A percentile compares a stretch with the other conserved stretches of the same genome.
Conservation (phyloP, 2,888 invertebrate species). For the Lasius fuliginosus region DNA sequence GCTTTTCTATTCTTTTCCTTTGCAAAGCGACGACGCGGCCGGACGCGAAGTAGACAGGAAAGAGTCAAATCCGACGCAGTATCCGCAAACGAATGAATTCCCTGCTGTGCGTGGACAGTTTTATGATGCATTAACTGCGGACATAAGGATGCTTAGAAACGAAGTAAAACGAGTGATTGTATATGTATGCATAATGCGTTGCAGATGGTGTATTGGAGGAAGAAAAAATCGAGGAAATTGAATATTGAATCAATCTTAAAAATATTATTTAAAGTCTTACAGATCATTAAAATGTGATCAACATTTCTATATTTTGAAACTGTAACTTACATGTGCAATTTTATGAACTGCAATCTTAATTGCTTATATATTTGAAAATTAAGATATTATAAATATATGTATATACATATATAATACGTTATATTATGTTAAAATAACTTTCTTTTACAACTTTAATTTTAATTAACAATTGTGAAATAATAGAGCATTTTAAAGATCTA, state of each 20-base stretch:
- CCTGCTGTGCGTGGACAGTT: background rate
- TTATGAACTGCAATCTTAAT: background rate
- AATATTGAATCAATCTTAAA: background rate
- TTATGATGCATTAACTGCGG: background rate
- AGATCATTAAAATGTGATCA: background rate
- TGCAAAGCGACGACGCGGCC: constrained; percentile 22
- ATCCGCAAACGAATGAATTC: constrained; percentile 21
- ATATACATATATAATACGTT: background rate
- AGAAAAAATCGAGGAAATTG: background rate
- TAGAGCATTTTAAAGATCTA: background rate
- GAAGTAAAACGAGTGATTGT: background rate
- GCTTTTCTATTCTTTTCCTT: constrained; percentile 71
- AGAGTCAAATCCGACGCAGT: background rate
- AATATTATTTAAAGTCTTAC: background rate
- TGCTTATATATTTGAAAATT: background rate
- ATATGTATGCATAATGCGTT: background rate
- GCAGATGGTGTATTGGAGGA: background rate
- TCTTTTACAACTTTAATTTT: background rate
- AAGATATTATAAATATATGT: background rate
- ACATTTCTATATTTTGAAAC: background rate
- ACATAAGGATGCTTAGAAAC: background rate
- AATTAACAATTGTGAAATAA: background rate
- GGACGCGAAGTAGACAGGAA: background rate
- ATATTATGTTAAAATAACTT: background rate
- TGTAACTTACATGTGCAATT: background rate